phyloP scores from a whole-genome alignment of 2,113 vertebrate species.

The Romanogobio albipinnatus region DNA sequence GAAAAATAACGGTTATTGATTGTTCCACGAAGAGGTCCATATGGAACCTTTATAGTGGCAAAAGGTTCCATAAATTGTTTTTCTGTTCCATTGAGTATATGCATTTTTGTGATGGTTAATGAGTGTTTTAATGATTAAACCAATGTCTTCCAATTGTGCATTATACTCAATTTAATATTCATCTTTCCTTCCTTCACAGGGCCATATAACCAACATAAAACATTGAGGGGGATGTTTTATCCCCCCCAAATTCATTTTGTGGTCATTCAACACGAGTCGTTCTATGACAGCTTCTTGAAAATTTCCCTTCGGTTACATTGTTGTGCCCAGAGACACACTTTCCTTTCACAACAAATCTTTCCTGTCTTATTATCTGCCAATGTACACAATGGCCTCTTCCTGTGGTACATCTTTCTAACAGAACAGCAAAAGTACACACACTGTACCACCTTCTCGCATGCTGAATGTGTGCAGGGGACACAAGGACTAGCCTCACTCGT shows the following conservation, averaged over 20 bases:
- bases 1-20: too few relatives aligned
- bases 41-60: too few relatives aligned
- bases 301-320: background rate
- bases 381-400: conserved; percentile 16
- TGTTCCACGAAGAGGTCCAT: too few relatives aligned
- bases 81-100: too few relatives aligned
- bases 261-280: background rate
- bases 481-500: conserved; percentile 26
- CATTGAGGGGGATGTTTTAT: background rate
- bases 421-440: conserved; percentile 25
- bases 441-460: conserved; percentile 19
- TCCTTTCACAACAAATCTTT: background rate
- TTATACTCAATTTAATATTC: background rate
- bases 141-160: background rate
- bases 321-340: background rate
- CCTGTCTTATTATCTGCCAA: conserved; percentile 8
- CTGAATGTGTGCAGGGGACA: conserved; percentile 23
- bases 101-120: background rate
- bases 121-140: background rate
- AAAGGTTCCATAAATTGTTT: too few relatives aligned
- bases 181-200: conserved; percentile 1
- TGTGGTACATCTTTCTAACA: conserved; percentile 18
- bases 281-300: background rate
- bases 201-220: background rate
- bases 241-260: background rate